A percentile compares a stretch with the other conserved stretches of the same genome.
Evolutionary conservation across 2,797 vertebrate species (phyloP).

Genomic region (Acipenser ruthenus): DNA sequence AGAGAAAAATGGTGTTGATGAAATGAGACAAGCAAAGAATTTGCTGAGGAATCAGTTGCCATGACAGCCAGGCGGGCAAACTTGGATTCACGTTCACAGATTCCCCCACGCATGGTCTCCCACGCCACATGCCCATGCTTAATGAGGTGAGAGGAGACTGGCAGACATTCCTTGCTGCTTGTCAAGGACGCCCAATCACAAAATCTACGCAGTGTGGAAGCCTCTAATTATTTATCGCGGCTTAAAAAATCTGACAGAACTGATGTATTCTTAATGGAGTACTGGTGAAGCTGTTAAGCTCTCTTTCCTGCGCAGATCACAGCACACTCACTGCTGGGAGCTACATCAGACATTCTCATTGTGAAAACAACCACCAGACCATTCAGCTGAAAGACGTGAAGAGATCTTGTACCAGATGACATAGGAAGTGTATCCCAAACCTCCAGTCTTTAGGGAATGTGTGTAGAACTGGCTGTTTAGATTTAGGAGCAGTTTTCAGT

Average conservation of each 20-base stretch:
- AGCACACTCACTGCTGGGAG: background rate
- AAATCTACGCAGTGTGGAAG: constrained; percentile 13
- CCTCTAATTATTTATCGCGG: background rate
- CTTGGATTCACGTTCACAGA: background rate
- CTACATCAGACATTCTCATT: background rate
- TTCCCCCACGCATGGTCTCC: background rate
- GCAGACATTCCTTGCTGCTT: constrained; percentile 25
- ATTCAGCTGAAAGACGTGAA: background rate
- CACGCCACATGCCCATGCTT: constrained; percentile 25
- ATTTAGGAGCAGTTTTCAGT: background rate
- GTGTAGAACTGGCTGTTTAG: background rate
- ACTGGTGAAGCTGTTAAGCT: background rate
- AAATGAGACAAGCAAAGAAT: constrained; percentile 11
- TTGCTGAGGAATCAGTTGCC: background rate
- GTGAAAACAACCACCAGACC: background rate
- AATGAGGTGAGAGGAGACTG: constrained; percentile 34
- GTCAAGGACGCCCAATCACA: background rate
- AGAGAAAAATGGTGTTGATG: background rate
- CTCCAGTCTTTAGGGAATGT: background rate
- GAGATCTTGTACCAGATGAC: background rate
- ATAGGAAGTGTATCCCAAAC: background rate
- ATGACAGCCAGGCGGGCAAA: constrained; percentile 1
- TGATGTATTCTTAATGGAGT: background rate
- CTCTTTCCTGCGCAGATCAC: background rate
- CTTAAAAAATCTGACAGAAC: constrained; percentile 3